Percentiles rank a stretch among this genome's conserved stretches.
Conservation (phyloP, 2,888 invertebrate species). For the Eumerus sabulonum region DNA sequence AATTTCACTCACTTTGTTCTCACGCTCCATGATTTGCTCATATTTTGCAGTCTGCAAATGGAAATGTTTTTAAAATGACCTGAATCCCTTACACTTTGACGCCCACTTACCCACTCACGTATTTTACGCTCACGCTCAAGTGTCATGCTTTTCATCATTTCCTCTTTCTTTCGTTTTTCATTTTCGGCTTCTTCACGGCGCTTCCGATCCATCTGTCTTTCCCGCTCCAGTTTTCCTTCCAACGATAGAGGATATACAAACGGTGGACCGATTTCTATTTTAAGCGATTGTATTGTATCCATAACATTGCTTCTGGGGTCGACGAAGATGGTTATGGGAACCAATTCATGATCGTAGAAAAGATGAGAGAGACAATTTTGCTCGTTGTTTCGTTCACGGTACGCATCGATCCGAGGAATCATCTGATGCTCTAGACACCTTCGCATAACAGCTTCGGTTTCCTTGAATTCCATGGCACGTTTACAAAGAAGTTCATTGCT, state of each 20-base stretch:
- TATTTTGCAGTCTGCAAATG: constrained; percentile 42
- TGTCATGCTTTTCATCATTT: constrained; percentile 37
- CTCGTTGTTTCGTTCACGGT: constrained; percentile 65
- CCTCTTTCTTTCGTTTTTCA: constrained; percentile 31
- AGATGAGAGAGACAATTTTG: constrained; percentile 51
- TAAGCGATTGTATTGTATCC: constrained; percentile 51
- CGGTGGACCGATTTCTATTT: constrained; percentile 63
- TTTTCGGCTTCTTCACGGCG: constrained; percentile 33
- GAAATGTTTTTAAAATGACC: background rate
- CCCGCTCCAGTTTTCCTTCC: constrained; percentile 29
- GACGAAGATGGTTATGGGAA: constrained; percentile 57
- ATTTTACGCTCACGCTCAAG: constrained; percentile 64
- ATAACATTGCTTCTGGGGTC: constrained; percentile 28
- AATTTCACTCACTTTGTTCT: constrained; percentile 78
- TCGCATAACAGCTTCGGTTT: constrained; percentile 61
- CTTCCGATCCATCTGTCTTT: constrained; percentile 10
- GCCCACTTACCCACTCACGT: constrained; percentile 65
- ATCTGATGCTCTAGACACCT: constrained; percentile 58
- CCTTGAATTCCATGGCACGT: constrained; percentile 62
- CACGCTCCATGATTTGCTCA: constrained; percentile 37
- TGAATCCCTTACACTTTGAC: background rate
- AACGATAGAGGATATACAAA: constrained; percentile 62
- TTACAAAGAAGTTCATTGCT: constrained; percentile 60
- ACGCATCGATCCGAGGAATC: constrained; percentile 57
- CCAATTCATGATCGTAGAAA: constrained; percentile 67